These are phyloP conservation scores for Latrodectus elegans DNA, from an alignment of 2,888 invertebrate genomes.

Conservation along the genomic window DNA sequence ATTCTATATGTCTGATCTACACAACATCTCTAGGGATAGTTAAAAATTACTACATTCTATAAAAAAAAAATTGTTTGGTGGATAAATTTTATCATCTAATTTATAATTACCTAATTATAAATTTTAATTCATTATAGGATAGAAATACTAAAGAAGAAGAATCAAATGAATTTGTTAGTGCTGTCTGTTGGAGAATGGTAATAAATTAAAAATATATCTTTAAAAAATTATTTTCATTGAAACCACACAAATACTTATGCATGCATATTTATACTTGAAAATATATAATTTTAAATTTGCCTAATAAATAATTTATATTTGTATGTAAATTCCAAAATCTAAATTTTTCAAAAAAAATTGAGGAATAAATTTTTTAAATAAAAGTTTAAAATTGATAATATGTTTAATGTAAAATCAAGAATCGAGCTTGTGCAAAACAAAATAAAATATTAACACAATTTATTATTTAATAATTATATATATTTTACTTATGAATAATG, in stretches of 20 bases:
- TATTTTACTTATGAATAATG: too few species aligned
- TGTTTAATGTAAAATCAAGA: too few species aligned
- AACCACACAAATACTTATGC: too few species aligned
- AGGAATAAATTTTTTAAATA: too few species aligned
- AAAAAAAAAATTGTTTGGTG: neutral
- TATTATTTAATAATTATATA: too few species aligned
- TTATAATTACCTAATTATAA: neutral
- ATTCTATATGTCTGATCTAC: too few species aligned
- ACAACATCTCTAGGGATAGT: too few species aligned
- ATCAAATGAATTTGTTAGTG: constrained; percentile 93
- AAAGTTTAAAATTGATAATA: too few species aligned
- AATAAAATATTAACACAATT: too few species aligned
- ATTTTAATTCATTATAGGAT: constrained; percentile 75
- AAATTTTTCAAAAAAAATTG: neutral
- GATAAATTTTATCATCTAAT: neutral
- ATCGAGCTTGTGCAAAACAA: too few species aligned
- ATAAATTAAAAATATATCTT: constrained; percentile 25
- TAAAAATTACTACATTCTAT: neutral
- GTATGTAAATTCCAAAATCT: neutral
- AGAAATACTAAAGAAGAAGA: constrained; percentile 88
- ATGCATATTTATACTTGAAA: too few species aligned
- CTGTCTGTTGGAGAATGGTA: constrained; percentile 90
- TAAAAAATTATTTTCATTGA: too few species aligned
- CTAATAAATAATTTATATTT: neutral
- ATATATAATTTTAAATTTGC: neutral